Base-by-base conservation (phyloP, 2,113 vertebrate species). In the Paraplagusia blochii region DNA sequence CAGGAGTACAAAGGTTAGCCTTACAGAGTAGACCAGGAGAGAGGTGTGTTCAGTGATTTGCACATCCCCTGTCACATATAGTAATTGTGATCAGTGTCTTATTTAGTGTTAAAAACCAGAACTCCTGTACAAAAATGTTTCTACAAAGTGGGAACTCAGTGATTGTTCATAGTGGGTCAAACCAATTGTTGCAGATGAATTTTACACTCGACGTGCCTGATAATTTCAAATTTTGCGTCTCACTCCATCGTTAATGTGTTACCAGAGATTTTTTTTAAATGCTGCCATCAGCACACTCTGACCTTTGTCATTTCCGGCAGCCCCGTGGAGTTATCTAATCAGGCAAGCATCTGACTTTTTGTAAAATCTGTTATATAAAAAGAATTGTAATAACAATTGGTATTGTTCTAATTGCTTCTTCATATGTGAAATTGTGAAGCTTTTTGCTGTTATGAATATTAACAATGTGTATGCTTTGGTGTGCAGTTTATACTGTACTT, bases 281-380 rank as follows among this genome's bases (percentile, higher is more conserved):
- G 63, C 77, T 82, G 73, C 61, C 69, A 73, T 86, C 76, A 80
- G 79, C 82, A 70, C 78, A 76, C 76, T 53, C 69, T 83, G 87
- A 90, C 86, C 90, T 86, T 88, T 89, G 87, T 82, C 65, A 65
- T 86, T 85, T 89, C 86, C 74, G 71, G 76, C 79, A 74, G 73
- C 65, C 70, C 61, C 22, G 10, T 69, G 63, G 51, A 67, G 82
- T 88, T 89, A 86, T 85, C 84, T 90, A 87, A 89, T 87, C 86
- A 69, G 75, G 43, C 53, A 60, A 81, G 50, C 53, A 70, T 82
- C 74, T 78, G 74, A 82, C 72, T 67, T 53, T 15, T 40, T 54
- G 71, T 62, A 63, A 68, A 61, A 22, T 50, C 17, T 44, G 40
- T 49, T 22, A 51, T 56, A 11, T 58, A 10, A 66, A 17, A 40